Percentiles rank a stretch among this genome's conserved stretches.
Conservation (phyloP, 1,140 invertebrate species). For the Formica exsecta region DNA sequence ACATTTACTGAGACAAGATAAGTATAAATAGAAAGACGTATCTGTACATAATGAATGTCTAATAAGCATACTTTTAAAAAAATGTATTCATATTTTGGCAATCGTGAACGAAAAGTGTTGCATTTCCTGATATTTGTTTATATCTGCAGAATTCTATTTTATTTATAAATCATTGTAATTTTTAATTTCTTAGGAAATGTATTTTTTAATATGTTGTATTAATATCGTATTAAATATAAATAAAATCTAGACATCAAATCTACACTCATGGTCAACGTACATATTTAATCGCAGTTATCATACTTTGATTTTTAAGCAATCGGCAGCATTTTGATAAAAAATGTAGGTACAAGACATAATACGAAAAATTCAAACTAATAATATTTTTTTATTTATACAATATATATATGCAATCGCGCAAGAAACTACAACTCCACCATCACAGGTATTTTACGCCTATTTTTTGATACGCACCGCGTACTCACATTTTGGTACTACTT, state of each 20-base stretch:
- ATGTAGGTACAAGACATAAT: neutral
- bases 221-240: neutral
- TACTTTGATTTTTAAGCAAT: neutral
- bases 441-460: neutral
- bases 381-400: conserved; percentile 27
- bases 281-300: neutral
- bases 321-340: neutral
- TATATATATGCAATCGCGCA: conserved; percentile 1
- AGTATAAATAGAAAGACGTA: neutral
- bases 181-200: neutral
- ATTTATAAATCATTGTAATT: neutral
- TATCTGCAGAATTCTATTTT: neutral
- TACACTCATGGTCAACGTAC: neutral
- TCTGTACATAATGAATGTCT: neutral
- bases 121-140: neutral
- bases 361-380: conserved; percentile 16
- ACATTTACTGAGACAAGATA: neutral
- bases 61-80: neutral
- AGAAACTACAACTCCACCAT: neutral
- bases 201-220: neutral
- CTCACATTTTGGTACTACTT: neutral
- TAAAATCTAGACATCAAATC: neutral
- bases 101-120: neutral
- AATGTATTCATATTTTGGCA: neutral
- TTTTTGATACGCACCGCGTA: neutral